Conservation (phyloP, 2,113 vertebrate genomes). For the Strix aluco region DNA sequence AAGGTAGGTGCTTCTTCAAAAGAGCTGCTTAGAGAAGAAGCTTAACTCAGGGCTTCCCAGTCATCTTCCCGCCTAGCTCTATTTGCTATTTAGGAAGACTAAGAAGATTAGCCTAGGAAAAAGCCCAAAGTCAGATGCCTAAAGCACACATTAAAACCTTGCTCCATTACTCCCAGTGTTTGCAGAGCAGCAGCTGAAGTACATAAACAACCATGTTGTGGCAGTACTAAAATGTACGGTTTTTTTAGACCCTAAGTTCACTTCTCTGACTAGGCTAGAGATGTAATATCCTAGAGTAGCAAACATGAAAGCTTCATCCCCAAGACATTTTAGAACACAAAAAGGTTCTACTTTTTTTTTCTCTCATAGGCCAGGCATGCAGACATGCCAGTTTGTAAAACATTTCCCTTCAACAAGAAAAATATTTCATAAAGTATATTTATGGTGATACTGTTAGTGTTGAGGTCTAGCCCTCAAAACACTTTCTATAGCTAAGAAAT, state of each 20-base stretch:
- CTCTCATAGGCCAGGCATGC: neutral
- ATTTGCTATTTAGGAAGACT: neutral
- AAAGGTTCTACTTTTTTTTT: neutral
- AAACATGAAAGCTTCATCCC: neutral
- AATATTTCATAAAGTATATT: neutral
- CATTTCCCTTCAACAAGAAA: neutral
- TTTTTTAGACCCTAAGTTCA: neutral
- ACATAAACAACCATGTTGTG: neutral
- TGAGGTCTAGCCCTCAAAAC: neutral
- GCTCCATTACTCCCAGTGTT: neutral
- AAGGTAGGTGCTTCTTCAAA: neutral
- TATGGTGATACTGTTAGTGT: neutral
- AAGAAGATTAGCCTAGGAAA: neutral
- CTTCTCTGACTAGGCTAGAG: neutral
- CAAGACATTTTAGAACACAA: neutral
- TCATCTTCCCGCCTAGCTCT: neutral
- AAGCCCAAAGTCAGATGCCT: neutral
- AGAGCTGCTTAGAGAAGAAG: neutral
- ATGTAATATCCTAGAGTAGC: neutral
- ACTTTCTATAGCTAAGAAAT: neutral
- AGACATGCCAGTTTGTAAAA: neutral
- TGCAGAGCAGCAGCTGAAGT: neutral
- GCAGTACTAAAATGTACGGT: neutral
- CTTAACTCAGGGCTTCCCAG: neutral
- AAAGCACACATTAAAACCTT: neutral